Percentiles rank a stretch among this genome's conserved stretches.
Evolutionary conservation across 2,797 vertebrate species (phyloP).

Genomic region (Tolypeutes matacus): DNA sequence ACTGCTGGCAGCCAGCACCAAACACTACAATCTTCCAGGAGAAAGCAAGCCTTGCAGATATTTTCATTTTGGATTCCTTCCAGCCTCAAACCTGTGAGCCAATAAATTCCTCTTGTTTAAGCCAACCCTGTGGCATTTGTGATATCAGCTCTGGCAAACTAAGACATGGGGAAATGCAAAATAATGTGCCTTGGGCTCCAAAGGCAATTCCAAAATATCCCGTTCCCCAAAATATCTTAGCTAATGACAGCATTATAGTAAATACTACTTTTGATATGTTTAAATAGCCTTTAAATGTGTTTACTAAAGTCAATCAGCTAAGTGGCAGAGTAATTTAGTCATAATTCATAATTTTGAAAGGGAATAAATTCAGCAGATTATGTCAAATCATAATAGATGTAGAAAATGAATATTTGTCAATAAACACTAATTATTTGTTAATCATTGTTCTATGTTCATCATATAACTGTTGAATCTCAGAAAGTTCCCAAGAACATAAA

Average conservation of each 20-base stretch:
- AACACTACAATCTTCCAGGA: no score
- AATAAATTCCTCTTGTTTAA: no score
- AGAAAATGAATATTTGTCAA: slow-evolving; percentile 53
- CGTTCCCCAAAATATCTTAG: background rate
- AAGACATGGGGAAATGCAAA: background rate
- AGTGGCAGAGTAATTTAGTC: background rate
- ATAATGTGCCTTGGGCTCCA: background rate
- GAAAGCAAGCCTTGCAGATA: no score
- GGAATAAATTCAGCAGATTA: slow-evolving; percentile 46
- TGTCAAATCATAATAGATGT: background rate
- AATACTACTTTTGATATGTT: slow-evolving; percentile 30
- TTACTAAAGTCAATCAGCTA: slow-evolving; percentile 39
- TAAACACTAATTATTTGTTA: slow-evolving; percentile 32
- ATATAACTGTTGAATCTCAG: slow-evolving; percentile 27
- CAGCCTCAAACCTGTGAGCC: no score
- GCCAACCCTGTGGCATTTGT: no score
- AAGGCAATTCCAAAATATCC: slow-evolving; percentile 31
- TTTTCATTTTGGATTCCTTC: no score
- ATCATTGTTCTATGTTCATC: slow-evolving; percentile 46
- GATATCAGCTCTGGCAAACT: no score
- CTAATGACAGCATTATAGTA: background rate
- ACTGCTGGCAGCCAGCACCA: no score
- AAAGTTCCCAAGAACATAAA: slow-evolving; percentile 49
- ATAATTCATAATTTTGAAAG: slow-evolving; percentile 37
- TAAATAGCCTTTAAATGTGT: background rate